These are phyloP conservation scores for Gymnocheta viridis DNA, from an alignment of 2,888 invertebrate genomes.

Conservation along the genomic window DNA sequence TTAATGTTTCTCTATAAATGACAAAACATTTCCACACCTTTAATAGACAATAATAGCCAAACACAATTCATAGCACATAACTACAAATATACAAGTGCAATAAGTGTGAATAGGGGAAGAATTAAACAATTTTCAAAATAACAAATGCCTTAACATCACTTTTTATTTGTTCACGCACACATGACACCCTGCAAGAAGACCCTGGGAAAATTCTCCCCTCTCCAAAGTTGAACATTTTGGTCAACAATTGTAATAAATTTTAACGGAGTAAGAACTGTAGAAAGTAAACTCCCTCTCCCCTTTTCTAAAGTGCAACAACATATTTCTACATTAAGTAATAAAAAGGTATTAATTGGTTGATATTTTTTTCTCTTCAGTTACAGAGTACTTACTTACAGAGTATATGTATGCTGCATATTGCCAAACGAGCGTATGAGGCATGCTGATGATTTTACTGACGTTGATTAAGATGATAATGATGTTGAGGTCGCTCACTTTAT, in stretches of 20 bases:
- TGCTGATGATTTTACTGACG: conserved; percentile 19
- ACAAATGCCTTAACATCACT: conserved; percentile 14
- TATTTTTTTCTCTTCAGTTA: conserved; percentile 9
- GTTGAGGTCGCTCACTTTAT: conserved; percentile 42
- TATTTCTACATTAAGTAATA: conserved; percentile 57
- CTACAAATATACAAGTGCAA: neutral
- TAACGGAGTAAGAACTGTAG: conserved; percentile 9
- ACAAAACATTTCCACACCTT: conserved; percentile 44
- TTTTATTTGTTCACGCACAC: neutral
- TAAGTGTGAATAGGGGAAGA: conserved; percentile 36
- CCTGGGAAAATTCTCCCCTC: conserved; percentile 54
- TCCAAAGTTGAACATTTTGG: neutral
- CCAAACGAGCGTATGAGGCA: neutral
- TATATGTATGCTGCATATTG: too few relatives aligned
- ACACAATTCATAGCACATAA: neutral
- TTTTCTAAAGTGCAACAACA: conserved; percentile 26
- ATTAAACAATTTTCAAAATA: conserved; percentile 12
- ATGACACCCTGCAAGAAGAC: neutral
- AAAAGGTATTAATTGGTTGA: conserved; percentile 67
- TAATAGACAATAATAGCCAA: neutral
- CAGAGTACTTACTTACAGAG: neutral
- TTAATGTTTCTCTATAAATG: neutral
- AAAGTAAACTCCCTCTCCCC: conserved; percentile 52
- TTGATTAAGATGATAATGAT: conserved; percentile 9
- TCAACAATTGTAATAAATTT: conserved; percentile 48